phyloP scores from a whole-genome alignment of 2,113 vertebrate genomes.

The Percina caprodes region DNA sequence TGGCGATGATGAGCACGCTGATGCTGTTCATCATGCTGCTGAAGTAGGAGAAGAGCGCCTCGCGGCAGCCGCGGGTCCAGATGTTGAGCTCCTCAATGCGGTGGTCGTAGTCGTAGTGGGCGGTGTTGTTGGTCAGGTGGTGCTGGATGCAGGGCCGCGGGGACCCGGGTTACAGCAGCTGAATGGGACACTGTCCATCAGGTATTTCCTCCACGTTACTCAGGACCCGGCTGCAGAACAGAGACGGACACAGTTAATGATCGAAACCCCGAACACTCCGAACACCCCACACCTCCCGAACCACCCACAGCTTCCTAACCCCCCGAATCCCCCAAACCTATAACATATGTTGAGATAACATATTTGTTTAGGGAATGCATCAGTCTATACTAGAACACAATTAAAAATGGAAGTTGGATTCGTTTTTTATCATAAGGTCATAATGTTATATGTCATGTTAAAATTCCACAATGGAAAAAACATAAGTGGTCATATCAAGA shows the following conservation, averaged over 20 bases:
- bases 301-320: too few relatives aligned
- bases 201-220: constrained; percentile 96
- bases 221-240: constrained; percentile 88
- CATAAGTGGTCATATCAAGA: too few relatives aligned
- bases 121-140: constrained; percentile 96
- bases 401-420: too few relatives aligned
- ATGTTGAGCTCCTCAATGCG: constrained; percentile 97
- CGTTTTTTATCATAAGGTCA: too few relatives aligned
- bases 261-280: too few relatives aligned
- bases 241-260: background rate
- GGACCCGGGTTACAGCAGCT: constrained; percentile 98
- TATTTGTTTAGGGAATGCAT: too few relatives aligned
- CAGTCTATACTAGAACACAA: too few relatives aligned
- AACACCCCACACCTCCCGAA: too few relatives aligned
- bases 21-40: constrained; percentile 91
- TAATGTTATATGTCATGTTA: too few relatives aligned
- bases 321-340: too few relatives aligned
- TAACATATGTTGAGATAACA: accelerated
- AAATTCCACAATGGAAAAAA: too few relatives aligned
- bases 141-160: constrained; percentile 97
- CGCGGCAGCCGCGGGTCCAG: constrained; percentile 91
- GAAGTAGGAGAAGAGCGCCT: constrained; percentile 92
- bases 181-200: constrained; percentile 96
- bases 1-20: constrained; percentile 81
- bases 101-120: constrained; percentile 97